Conservation (phyloP, 2,888 invertebrate genomes). For the Drosophila borealis region DNA sequence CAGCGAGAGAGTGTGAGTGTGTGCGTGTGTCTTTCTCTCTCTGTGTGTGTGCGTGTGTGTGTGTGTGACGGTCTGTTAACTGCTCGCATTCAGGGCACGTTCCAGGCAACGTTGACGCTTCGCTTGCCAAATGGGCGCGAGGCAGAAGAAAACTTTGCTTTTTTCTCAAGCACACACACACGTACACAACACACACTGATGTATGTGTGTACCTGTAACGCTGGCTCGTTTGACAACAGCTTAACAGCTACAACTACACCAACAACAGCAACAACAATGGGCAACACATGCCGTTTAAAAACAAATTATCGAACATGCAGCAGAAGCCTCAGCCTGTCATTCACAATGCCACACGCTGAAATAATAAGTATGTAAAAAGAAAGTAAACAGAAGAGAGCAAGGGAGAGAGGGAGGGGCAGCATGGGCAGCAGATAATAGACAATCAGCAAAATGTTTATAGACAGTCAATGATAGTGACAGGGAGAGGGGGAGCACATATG, state of each 20-base stretch:
- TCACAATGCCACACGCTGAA: constrained; percentile 47
- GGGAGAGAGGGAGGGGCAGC: neutral
- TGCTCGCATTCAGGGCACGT: constrained; percentile 74
- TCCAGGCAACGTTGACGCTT: constrained; percentile 74
- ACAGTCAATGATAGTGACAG: constrained; percentile 55
- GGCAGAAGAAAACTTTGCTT: constrained; percentile 55
- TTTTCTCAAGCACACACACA: constrained; percentile 37
- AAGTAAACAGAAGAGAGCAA: constrained; percentile 33
- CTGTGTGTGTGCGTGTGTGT: constrained; percentile 30
- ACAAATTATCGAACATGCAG: constrained; percentile 77
- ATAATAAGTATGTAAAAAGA: constrained; percentile 43
- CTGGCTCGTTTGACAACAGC: constrained; percentile 59
- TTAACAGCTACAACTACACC: constrained; percentile 47
- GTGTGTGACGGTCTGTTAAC: constrained; percentile 45
- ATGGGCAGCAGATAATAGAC: constrained; percentile 1
- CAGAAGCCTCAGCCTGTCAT: constrained; percentile 64
- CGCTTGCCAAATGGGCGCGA: constrained; percentile 67
- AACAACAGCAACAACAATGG: constrained; percentile 32
- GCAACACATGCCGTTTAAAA: constrained; percentile 71
- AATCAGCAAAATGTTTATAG: constrained; percentile 39
- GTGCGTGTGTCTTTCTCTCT: constrained; percentile 5
- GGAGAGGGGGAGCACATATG: neutral
- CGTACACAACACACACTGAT: neutral
- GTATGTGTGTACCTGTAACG: constrained; percentile 54
- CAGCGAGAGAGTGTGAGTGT: constrained; percentile 16